Conservation (phyloP, 1,140 invertebrate genomes). For the Orussus abietinus region DNA sequence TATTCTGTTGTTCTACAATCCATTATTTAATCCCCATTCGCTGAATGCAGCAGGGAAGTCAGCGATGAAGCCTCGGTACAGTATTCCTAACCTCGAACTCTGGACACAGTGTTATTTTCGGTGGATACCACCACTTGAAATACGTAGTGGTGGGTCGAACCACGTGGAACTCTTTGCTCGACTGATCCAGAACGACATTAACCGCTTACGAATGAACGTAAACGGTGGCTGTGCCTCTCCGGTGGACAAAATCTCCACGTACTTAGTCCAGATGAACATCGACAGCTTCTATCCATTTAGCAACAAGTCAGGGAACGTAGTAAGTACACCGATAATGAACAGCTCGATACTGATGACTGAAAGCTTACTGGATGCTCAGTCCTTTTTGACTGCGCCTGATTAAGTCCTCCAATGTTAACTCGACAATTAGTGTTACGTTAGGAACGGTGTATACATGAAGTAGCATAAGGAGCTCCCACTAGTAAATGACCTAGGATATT, state of each 20-base stretch:
- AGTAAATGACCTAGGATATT: not conserved
- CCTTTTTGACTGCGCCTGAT: conserved; percentile 41
- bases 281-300: conserved; percentile 52
- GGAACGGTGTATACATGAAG: no score
- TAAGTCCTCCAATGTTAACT: conserved; percentile 29
- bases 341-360: conserved; percentile 44
- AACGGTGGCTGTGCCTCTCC: conserved; percentile 28
- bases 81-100: conserved; percentile 64
- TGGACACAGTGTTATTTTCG: conserved; percentile 88
- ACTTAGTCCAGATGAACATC: conserved; percentile 41
- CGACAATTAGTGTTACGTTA: not conserved
- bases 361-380: conserved; percentile 45
- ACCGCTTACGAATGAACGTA: conserved; percentile 46
- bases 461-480: no score
- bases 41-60: conserved; percentile 21
- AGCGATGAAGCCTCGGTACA: conserved; percentile 53
- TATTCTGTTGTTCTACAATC: conserved; percentile 74
- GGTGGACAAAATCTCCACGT: conserved; percentile 35
- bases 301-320: conserved; percentile 37
- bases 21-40: conserved; percentile 58
- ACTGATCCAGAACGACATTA: conserved; percentile 57
- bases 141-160: conserved; percentile 69
- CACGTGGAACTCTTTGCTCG: conserved; percentile 62
- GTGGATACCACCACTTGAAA: conserved; percentile 80
- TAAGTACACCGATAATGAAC: conserved; percentile 49